Percentiles rank a stretch among this genome's conserved stretches.
Conservation (phyloP, 2,888 invertebrate species). For the Eumacrocentrus americanus region DNA sequence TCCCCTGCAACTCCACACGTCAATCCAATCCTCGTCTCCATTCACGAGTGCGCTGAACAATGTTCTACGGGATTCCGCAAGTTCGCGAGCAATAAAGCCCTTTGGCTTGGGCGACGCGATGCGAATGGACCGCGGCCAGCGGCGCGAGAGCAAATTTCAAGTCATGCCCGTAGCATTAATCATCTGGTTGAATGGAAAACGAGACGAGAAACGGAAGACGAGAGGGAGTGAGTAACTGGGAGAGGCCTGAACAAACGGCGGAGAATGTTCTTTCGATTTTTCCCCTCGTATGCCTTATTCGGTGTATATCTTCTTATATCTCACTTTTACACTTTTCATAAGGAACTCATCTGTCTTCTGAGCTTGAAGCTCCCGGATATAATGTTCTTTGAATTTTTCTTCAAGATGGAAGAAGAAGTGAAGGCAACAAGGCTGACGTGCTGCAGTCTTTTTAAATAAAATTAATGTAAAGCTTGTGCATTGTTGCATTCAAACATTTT, state of each 20-base stretch:
- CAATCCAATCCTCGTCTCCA: not conserved
- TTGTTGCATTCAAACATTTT: too few species aligned
- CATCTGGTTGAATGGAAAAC: constrained; percentile 26
- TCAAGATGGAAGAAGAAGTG: too few species aligned
- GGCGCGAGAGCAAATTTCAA: constrained; percentile 33
- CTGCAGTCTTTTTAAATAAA: too few species aligned
- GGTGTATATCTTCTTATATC: constrained; percentile 19
- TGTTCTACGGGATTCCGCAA: constrained; percentile 2
- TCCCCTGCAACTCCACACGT: not conserved
- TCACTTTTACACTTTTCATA: constrained; percentile 23
- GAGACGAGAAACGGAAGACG: constrained; percentile 18
- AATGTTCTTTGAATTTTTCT: constrained; percentile 18
- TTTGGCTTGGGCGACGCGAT: constrained; percentile 15
- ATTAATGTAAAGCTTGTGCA: too few species aligned
- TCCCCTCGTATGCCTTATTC: constrained; percentile 16
- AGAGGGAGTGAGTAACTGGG: constrained; percentile 3
- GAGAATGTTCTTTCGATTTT: constrained; percentile 28
- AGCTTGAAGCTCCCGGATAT: not conserved
- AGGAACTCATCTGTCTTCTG: constrained; percentile 21
- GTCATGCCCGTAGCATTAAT: constrained; percentile 36
- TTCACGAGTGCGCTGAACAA: not conserved
- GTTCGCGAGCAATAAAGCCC: constrained; percentile 12
- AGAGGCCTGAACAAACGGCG: constrained; percentile 1
- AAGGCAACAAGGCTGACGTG: too few species aligned
- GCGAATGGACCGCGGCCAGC: constrained; percentile 27